Base-by-base conservation (phyloP, 2,797 vertebrate genomes). In the Dromococcyx pavoninus region DNA sequence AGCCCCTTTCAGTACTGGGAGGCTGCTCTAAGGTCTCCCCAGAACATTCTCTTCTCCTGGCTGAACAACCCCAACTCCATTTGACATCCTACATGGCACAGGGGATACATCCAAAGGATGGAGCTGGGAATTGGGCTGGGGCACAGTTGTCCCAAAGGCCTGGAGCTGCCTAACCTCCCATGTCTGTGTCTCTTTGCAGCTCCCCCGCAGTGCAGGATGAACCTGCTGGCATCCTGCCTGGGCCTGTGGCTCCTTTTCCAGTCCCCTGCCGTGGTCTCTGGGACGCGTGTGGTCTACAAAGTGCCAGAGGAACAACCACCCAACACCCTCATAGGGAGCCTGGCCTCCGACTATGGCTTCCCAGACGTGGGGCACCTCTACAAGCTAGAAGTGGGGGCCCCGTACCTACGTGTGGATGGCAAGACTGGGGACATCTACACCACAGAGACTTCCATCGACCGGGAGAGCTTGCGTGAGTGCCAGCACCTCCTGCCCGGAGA, bases 351-450 rank as follows among this genome's bases (percentile, higher is more conserved):
- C 96, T 98, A 98, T 1, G 99, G 99, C 77, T 98, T 99, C 37
- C 99, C 99, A 0, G 99, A 99, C 6, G 97, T 98, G 10, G 99
- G 99, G 14, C 99, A 99, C 91, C 98, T 99, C 41, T 99, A 99
- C 97, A 99, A 99, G 97, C 98, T 99, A 74, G 99, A 99, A 95
- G 98, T 99, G 88, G 99, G 99, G 39, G 93, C 98, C 19, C 99
- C 99, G 0, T 99, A 98, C 95, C 98, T 99, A 56, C 98, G 99
- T 9, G 99, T 99, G 93, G 99, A 99, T 4, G 99, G 99, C 93
- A 99, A 99, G 94, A 99, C 99, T 0, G 99, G 99, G 1, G 99
- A 99, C 95, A 99, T 99, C 96, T 99, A 99, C 97, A 99, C 99
- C 94, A 99, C 99, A 0, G 99, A 99, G 96, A 97, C 98, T 85